Evolutionary conservation across 2,113 vertebrate genomes (phyloP).

Genomic region (Rattus norvegicus): DNA sequence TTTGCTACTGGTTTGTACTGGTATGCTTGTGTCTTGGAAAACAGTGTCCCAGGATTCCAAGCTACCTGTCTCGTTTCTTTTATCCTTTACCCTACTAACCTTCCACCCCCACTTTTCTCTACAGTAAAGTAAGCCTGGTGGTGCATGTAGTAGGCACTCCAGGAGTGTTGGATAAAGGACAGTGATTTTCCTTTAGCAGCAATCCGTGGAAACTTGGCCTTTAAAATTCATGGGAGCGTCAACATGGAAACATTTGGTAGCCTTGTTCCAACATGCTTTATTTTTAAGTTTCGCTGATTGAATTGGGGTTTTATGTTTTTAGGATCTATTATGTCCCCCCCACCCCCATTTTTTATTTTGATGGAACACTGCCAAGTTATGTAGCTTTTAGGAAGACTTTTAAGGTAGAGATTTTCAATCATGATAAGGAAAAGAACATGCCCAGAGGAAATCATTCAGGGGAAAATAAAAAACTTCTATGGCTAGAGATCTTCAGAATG

Average conservation of each 20-base stretch:
- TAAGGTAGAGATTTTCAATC: neutral
- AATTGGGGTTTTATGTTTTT: slow-evolving; percentile 44
- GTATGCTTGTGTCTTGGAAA: slow-evolving; percentile 11
- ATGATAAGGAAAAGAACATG: neutral
- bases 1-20: neutral
- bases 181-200: slow-evolving; percentile 7
- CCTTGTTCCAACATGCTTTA: slow-evolving; percentile 38
- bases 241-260: slow-evolving; percentile 48
- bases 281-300: neutral
- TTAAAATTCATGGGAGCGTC: neutral
- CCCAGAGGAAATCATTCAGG: neutral
- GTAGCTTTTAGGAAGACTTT: neutral
- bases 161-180: slow-evolving; percentile 17
- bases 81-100: neutral
- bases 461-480: neutral
- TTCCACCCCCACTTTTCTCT: neutral
- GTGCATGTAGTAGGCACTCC: neutral
- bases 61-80: neutral
- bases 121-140: neutral
- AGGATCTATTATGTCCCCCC: neutral
- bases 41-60: neutral
- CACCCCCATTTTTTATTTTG: neutral
- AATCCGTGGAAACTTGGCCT: slow-evolving; percentile 50
- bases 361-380: neutral
- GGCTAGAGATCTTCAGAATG: neutral